These are phyloP conservation scores for Perithous albicinctus DNA, from an alignment of 2,888 invertebrate species.

Conservation along the genomic window DNA sequence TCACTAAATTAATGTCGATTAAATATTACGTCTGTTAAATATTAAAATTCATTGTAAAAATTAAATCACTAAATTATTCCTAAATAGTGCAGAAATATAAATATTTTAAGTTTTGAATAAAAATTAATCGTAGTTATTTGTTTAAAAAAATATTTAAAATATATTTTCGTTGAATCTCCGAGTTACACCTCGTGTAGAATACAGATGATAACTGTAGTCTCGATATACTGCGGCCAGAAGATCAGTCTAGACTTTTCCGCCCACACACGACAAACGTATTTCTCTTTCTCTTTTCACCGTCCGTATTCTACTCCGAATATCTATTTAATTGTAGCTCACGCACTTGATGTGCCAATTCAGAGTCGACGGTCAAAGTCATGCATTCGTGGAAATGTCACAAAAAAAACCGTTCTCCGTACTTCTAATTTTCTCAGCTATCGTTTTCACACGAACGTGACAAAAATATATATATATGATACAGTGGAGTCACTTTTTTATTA, in stretches of 20 bases:
- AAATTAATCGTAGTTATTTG: no score
- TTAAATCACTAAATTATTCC: no score
- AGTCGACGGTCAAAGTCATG: constrained; percentile 15
- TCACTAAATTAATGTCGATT: no score
- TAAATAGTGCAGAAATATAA: no score
- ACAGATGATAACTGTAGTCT: no score
- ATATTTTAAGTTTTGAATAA: no score
- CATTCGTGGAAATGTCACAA: constrained; percentile 55
- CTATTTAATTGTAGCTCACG: constrained; percentile 52
- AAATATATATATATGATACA: background rate
- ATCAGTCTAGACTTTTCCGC: constrained; percentile 51
- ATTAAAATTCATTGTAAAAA: no score
- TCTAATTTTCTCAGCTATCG: constrained; percentile 1
- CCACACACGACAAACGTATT: constrained; percentile 28
- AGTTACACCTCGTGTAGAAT: no score
- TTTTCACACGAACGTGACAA: background rate
- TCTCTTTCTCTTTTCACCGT: constrained; percentile 20
- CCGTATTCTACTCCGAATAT: constrained; percentile 57
- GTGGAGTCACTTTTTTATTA: background rate
- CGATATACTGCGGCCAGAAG: background rate
- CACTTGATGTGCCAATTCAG: constrained; percentile 14
- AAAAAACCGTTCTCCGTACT: constrained; percentile 34
- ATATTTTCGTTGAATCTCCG: no score
- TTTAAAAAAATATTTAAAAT: no score
- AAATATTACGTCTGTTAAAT: no score